These are phyloP conservation scores for Blera fallax DNA, from an alignment of 2,888 invertebrate species.

Conservation along the genomic window DNA sequence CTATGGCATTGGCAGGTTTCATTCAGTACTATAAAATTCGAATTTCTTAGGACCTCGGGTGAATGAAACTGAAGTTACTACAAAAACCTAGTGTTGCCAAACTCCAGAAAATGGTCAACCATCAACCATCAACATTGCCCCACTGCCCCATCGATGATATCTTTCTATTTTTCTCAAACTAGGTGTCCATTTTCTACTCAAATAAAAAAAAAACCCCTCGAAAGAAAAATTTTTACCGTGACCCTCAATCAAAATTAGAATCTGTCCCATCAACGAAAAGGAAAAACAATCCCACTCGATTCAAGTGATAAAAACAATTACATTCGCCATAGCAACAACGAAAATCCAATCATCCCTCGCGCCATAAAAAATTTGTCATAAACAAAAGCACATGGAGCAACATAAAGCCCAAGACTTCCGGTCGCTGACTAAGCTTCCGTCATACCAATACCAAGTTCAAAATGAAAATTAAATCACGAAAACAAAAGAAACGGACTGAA, in stretches of 20 bases:
- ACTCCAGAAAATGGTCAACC: too few species aligned
- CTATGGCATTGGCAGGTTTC: too few species aligned
- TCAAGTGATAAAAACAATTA: conserved; percentile 19
- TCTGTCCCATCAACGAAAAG: conserved; percentile 10
- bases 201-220: neutral
- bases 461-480: conserved; percentile 58
- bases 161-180: neutral
- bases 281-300: neutral
- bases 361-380: conserved; percentile 50
- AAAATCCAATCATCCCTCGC: conserved; percentile 45
- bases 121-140: too few species aligned
- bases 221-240: neutral
- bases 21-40: too few species aligned
- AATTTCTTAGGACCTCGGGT: too few species aligned
- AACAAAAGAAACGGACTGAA: conserved; percentile 22
- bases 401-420: conserved; percentile 38
- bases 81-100: too few species aligned
- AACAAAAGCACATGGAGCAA: conserved; percentile 20
- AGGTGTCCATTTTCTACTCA: neutral
- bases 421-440: conserved; percentile 26
- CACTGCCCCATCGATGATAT: too few species aligned
- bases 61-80: too few species aligned
- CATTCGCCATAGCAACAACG: neutral
- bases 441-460: conserved; percentile 36
- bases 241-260: conserved; percentile 1